Conservation (phyloP, 2,888 invertebrate genomes). For the Leistus spinibarbis region DNA sequence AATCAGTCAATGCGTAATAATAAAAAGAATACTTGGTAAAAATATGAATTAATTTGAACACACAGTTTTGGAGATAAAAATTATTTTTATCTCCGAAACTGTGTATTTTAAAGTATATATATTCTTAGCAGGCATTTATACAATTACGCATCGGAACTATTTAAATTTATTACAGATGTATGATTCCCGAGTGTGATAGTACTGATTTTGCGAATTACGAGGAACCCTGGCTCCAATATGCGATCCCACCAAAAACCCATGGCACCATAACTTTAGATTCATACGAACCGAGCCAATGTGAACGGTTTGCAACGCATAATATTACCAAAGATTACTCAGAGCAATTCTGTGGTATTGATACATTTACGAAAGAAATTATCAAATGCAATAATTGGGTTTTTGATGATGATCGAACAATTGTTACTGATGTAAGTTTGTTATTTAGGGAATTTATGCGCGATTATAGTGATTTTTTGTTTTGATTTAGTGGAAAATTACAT, state of each 20-base stretch:
- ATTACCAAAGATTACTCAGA: slow-evolving; percentile 43
- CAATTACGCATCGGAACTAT: not conserved
- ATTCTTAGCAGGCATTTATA: not conserved
- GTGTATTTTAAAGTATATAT: no score
- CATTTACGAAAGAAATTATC: slow-evolving; percentile 54
- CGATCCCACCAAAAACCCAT: slow-evolving; percentile 55
- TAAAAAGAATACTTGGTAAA: no score
- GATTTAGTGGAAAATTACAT: slow-evolving; percentile 65
- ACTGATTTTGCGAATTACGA: slow-evolving; percentile 50
- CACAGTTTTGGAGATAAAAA: no score
- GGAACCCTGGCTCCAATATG: slow-evolving; percentile 58
- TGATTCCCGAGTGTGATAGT: slow-evolving; percentile 63
- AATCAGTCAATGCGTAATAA: no score
- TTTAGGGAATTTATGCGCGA: no score
- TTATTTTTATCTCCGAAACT: no score
- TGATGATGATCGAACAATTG: slow-evolving; percentile 62
- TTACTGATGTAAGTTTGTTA: slow-evolving; percentile 62
- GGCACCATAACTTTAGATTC: slow-evolving; percentile 42
- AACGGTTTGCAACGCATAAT: slow-evolving; percentile 47
- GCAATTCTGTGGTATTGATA: slow-evolving; percentile 51
- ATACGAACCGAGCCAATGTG: slow-evolving; percentile 52
- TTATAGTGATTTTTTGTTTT: slow-evolving; percentile 7
- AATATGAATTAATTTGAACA: no score
- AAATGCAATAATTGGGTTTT: slow-evolving; percentile 62
- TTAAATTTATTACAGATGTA: slow-evolving; percentile 55